Percentiles rank a stretch among this genome's conserved stretches.
phyloP scores from a whole-genome alignment of 92 coral and sea anemone species.

The Bergia sp. region DNA sequence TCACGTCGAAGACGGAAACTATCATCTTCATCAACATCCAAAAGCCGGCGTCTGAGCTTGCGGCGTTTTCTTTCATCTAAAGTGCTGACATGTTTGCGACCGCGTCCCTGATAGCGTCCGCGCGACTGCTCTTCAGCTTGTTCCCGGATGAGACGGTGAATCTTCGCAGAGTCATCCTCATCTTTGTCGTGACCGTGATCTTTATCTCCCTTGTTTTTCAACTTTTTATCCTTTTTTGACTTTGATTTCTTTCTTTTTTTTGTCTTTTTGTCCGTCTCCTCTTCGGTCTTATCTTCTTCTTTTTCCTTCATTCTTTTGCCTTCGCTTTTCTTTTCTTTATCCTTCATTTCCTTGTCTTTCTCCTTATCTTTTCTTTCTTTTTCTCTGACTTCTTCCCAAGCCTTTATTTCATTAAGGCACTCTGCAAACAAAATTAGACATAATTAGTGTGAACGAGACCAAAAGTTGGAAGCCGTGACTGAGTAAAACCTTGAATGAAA shows the following conservation, averaged over 20 bases:
- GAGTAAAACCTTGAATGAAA: too few relatives aligned
- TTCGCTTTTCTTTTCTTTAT: conserved; percentile 3
- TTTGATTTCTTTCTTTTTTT: conserved; percentile 30
- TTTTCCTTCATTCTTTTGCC: conserved; percentile 35
- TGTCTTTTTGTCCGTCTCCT: conserved; percentile 19
- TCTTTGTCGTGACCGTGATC: conserved; percentile 38
- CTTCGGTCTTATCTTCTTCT: conserved; percentile 24
- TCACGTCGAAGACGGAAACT: conserved; percentile 71
- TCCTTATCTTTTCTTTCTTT: conserved; percentile 28
- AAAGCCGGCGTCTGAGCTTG: conserved; percentile 67
- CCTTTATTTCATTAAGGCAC: conserved; percentile 29
- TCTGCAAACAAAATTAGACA: neutral
- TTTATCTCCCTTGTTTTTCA: conserved; percentile 1
- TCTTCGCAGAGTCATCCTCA: conserved; percentile 59
- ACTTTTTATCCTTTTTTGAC: neutral
- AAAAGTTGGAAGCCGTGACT: neutral
- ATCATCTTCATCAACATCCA: conserved; percentile 52
- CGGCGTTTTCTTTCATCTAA: conserved; percentile 60
- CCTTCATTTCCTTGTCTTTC: neutral
- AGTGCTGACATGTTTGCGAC: conserved; percentile 33
- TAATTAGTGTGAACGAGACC: neutral
- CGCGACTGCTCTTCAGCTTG: conserved; percentile 71
- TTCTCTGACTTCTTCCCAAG: conserved; percentile 28
- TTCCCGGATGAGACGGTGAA: conserved; percentile 74
- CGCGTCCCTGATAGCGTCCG: conserved; percentile 17